Base-by-base conservation (phyloP, 2,888 invertebrate genomes). In the Andrena fulva region DNA sequence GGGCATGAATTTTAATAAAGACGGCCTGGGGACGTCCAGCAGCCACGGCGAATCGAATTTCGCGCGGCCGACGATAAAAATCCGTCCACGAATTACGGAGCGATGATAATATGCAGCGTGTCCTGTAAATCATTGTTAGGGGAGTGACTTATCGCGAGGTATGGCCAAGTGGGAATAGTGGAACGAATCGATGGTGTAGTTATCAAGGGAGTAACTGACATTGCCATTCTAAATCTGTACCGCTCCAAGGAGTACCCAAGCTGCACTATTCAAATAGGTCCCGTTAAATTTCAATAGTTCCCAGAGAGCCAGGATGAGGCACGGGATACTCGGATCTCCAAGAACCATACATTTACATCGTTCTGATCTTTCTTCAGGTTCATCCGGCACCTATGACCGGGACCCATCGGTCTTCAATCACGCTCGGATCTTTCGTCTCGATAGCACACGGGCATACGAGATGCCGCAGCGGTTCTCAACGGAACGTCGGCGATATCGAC, bases 331-430 rank as follows among this genome's bases (percentile, higher is more conserved):
- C 16, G 42, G 42, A 67, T 74, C 54, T n/a, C 10, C 2, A 16
- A 48, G 60, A 71, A 62, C 54, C 66, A 59, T 62, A 42, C 70
- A 71, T 74, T 75, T 82, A 62, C 59, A 16, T 35, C 24, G 60
- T 42, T 20, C 42, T 42, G 52, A 63, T 74, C 56, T 50, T 48
- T 81, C 69, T 63, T 27, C 27, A 12, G 50, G 20, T 56, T 80
- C 69, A 60, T 77, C 60, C 77, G 33, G 69, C 77, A 78, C 63
- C 78, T 81, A 76, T 71, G 78, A 76, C 80, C 68, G 60, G 59
- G 82, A 70, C 60, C 75, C 79, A 78, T 82, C 76, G 87, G 84
- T 84, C 85, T 88, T 89, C 87, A 82, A 90, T 90, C 89, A 87
- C 84, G 73, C 76, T 72, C 66, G 86, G 85, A 89, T 90, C 88